Evolutionary conservation across 2,113 vertebrate genomes (phyloP).

Genomic region (Tinamus guttatus): DNA sequence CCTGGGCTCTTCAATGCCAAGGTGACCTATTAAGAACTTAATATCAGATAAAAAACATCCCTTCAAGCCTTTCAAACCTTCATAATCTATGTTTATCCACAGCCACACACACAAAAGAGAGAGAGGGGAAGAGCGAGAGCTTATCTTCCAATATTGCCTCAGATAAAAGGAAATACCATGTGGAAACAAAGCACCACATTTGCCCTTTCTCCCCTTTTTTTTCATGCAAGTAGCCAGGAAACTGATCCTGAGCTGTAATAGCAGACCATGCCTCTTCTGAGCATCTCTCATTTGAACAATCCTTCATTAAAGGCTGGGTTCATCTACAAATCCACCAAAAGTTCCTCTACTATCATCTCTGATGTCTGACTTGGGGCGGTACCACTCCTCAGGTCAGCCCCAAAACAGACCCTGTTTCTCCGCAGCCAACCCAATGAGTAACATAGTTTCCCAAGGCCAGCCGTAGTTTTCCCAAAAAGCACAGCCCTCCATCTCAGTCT

Average conservation of each 20-base stretch:
- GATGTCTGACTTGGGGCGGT: accelerated
- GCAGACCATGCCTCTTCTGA: not conserved
- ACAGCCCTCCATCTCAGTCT: not conserved
- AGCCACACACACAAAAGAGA: not conserved
- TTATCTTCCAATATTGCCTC: conserved; percentile 65
- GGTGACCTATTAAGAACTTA: conserved; percentile 71
- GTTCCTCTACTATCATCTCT: not conserved
- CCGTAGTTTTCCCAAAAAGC: not conserved
- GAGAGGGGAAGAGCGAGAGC: not conserved
- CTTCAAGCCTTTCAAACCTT: conserved; percentile 57
- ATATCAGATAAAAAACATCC: conserved; percentile 59
- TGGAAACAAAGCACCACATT: conserved; percentile 61
- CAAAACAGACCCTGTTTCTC: not conserved
- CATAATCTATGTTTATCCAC: conserved; percentile 65
- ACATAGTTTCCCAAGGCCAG: not conserved
- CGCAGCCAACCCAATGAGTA: not conserved
- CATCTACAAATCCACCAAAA: not conserved
- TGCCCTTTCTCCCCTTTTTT: conserved; percentile 61
- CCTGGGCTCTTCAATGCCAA: conserved; percentile 56
- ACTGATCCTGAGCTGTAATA: not conserved
- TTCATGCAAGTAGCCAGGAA: not conserved
- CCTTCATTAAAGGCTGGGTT: not conserved
- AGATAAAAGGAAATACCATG: conserved; percentile 77
- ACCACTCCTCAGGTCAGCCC: not conserved
- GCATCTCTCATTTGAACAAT: not conserved